These are phyloP conservation scores for Strigamia crassipes DNA, from an alignment of 2,888 invertebrate genomes.

Conservation along the genomic window DNA sequence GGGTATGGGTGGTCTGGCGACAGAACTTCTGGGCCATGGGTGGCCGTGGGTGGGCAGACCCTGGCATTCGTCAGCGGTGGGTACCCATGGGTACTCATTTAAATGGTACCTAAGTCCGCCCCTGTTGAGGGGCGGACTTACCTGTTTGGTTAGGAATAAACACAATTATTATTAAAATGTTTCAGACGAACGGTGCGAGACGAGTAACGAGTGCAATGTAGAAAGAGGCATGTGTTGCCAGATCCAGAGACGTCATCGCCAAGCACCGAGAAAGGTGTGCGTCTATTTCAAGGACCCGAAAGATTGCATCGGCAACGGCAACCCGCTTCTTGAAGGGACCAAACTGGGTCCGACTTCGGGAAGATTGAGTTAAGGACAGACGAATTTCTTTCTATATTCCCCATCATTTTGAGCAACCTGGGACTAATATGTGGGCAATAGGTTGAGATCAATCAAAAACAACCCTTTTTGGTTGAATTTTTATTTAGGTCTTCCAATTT, in stretches of 20 bases:
- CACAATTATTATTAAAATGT: too few species aligned
- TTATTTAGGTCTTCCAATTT: not conserved
- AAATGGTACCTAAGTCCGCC: too few species aligned
- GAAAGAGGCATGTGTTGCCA: constrained; percentile 85
- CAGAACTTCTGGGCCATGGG: too few species aligned
- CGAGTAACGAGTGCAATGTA: constrained; percentile 84
- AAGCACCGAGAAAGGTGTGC: constrained; percentile 83
- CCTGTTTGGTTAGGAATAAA: too few species aligned
- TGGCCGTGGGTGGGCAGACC: too few species aligned
- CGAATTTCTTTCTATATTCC: not conserved
- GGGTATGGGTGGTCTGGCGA: too few species aligned
- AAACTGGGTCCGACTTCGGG: not conserved
- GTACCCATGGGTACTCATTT: too few species aligned
- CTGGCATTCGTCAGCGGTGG: too few species aligned
- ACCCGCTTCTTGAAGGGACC: not conserved
- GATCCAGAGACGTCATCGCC: constrained; percentile 81
- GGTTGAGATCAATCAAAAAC: constrained; percentile 1
- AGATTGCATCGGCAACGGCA: constrained; percentile 76
- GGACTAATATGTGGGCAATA: constrained; percentile 10
- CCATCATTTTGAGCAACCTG: not conserved
- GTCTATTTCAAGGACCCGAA: constrained; percentile 90
- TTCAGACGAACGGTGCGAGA: constrained; percentile 76
- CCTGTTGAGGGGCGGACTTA: too few species aligned
- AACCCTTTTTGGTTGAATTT: too few species aligned
- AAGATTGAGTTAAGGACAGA: not conserved